These are phyloP conservation scores for Porites cylindrica DNA, from an alignment of 92 coral and sea anemone species.

Conservation along the genomic window DNA sequence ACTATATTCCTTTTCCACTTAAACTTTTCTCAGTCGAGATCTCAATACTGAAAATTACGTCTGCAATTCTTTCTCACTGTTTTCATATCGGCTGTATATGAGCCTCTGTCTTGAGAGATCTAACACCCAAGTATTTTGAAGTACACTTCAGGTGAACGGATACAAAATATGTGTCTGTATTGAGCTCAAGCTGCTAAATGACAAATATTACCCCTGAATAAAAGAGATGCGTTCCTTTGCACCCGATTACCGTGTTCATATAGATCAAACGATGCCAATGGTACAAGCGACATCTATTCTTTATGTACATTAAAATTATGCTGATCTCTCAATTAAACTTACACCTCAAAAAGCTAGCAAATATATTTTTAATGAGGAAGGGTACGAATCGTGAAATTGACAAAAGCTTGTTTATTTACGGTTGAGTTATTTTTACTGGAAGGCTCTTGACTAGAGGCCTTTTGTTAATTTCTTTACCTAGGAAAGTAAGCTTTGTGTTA, in stretches of 20 bases:
- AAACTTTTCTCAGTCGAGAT: constrained; percentile 7
- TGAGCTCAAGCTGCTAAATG: background rate
- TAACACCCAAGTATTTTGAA: constrained; percentile 10
- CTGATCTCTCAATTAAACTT: background rate
- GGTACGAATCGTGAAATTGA: background rate
- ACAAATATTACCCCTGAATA: background rate
- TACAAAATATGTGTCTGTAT: constrained; percentile 35
- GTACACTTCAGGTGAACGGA: constrained; percentile 11
- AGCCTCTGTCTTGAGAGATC: constrained; percentile 8
- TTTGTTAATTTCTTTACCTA: background rate
- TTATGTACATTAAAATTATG: background rate
- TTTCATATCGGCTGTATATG: constrained; percentile 5
- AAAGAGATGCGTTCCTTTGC: background rate
- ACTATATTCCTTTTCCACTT: background rate
- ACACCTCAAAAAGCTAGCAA: background rate
- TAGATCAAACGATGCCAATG: background rate
- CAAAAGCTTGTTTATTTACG: background rate
- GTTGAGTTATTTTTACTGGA: background rate
- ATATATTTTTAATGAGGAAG: background rate
- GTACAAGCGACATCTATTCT: too few species aligned
- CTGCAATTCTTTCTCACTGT: background rate
- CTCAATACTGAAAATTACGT: constrained; percentile 26
- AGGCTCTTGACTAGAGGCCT: background rate
- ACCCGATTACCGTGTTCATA: background rate
- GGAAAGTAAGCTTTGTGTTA: too few species aligned